Evolutionary conservation across 2,797 vertebrate species (phyloP).

Genomic region (Zalophus californianus): DNA sequence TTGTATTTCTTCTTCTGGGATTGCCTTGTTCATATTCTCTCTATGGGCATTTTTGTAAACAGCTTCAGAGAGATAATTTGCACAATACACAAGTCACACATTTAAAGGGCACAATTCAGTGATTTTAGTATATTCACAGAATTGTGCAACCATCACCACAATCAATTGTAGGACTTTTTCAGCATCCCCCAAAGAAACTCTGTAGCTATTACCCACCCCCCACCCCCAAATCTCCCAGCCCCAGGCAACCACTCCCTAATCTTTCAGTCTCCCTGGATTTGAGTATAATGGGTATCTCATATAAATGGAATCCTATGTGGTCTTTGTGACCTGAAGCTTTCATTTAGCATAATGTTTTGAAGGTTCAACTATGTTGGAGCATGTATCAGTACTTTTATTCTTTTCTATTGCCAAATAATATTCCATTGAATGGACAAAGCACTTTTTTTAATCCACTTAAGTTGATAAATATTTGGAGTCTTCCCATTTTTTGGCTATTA

Average conservation of each 20-base stretch:
- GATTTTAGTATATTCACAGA: background rate
- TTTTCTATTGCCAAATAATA: background rate
- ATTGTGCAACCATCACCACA: background rate
- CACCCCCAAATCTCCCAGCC: background rate
- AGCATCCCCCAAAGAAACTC: background rate
- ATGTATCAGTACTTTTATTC: background rate
- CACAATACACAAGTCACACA: background rate
- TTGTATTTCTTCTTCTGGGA: background rate
- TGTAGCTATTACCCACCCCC: background rate
- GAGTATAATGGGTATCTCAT: constrained; percentile 14
- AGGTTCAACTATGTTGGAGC: background rate
- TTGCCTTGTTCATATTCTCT: background rate
- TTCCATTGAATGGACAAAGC: background rate
- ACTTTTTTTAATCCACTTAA: background rate
- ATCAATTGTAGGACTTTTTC: constrained; percentile 3
- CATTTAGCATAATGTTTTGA: background rate
- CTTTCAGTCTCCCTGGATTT: background rate
- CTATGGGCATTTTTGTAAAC: background rate
- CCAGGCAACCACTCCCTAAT: background rate
- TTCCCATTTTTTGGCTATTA: background rate
- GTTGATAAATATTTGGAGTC: background rate
- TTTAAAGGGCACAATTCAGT: background rate
- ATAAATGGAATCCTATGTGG: background rate
- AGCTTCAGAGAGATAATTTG: background rate
- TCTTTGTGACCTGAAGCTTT: background rate